phyloP scores from a whole-genome alignment of 2,797 vertebrate species.

The Merluccius polli region DNA sequence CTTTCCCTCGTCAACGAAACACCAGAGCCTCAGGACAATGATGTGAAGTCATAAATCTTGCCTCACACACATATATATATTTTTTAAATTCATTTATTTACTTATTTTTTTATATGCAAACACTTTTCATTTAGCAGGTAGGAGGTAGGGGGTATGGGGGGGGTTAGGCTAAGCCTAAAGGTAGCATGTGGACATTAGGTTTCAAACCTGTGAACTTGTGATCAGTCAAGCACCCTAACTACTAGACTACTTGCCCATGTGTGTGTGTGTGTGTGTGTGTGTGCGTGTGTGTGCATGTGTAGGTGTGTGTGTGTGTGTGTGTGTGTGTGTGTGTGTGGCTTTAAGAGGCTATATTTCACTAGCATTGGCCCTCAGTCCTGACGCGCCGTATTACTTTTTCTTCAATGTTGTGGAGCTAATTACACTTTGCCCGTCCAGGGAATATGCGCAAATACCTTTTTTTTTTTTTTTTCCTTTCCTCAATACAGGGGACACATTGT shows the following conservation, averaged over 20 bases:
- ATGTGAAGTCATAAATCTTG: conserved; percentile 58
- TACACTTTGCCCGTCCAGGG: neutral
- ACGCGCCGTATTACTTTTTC: neutral
- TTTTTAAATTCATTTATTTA: too few relatives aligned
- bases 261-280: neutral
- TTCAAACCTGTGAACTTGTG: neutral
- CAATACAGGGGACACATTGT: neutral
- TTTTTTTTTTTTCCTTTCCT: neutral
- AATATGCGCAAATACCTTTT: neutral
- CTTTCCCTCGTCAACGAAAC: conserved; percentile 39
- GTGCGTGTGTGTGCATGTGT: neutral
- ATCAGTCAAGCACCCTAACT: neutral
- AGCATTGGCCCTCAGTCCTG: neutral
- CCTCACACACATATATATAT: neutral
- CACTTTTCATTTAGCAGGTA: too few relatives aligned
- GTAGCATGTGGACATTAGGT: neutral
- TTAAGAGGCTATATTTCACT: neutral
- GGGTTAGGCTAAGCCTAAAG: neutral
- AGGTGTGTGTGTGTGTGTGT: too few relatives aligned
- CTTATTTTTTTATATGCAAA: too few relatives aligned
- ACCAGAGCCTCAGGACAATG: conserved; percentile 49
- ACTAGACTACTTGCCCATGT: neutral
- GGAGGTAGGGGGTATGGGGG: too few relatives aligned
- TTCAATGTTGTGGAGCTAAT: neutral
- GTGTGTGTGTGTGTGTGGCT: neutral